Conservation (phyloP, 2,888 invertebrate genomes). For the Bimastos eiseni region DNA sequence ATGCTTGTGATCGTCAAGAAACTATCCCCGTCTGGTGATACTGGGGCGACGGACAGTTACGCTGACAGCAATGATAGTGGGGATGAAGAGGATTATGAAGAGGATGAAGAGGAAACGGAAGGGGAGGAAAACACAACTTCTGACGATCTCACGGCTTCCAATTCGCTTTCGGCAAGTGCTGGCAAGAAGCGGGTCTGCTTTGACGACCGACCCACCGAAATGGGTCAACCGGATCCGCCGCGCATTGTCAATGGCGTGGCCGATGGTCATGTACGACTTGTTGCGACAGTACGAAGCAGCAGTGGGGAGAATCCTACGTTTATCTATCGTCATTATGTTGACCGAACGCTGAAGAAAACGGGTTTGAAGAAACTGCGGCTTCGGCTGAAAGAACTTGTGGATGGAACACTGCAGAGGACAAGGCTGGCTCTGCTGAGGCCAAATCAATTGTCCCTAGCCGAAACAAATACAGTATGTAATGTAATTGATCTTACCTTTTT, state of each 20-base stretch:
- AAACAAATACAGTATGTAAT: conserved; percentile 32
- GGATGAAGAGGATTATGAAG: conserved; percentile 41
- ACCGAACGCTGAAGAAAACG: conserved; percentile 82
- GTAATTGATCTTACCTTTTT: not conserved
- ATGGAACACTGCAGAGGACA: conserved; percentile 57
- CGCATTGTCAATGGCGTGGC: not conserved
- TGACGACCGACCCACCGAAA: not conserved
- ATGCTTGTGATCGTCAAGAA: conserved; percentile 26
- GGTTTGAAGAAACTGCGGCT: conserved; percentile 74
- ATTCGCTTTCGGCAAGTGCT: not conserved
- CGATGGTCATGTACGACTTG: not conserved
- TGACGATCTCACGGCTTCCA: not conserved
- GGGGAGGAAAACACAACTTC: not conserved
- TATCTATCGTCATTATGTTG: conserved; percentile 73
- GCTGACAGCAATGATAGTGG: conserved; percentile 30
- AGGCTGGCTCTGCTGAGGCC: conserved; percentile 54
- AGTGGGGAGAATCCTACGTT: not conserved
- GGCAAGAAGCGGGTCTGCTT: conserved; percentile 26
- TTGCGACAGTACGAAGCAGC: not conserved
- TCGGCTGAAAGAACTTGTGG: conserved; percentile 70
- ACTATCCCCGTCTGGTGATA: not conserved
- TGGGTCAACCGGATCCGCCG: not conserved
- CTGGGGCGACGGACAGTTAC: not conserved
- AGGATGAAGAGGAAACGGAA: conserved; percentile 24
- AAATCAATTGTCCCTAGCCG: conserved; percentile 25